Conservation (phyloP, 2,113 vertebrate species). For the Strix uralensis region DNA sequence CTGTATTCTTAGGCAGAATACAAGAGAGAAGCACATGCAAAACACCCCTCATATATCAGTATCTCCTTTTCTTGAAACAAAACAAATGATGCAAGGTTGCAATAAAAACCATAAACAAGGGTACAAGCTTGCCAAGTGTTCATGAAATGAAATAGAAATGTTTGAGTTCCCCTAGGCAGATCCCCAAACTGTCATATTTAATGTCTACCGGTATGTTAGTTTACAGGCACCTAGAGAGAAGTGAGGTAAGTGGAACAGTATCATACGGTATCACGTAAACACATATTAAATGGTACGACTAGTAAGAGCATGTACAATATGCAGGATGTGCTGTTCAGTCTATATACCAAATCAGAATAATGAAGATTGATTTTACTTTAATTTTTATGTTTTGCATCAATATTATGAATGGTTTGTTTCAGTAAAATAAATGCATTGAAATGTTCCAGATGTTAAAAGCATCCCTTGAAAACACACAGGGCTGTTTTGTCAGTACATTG, state of each 20-base stretch:
- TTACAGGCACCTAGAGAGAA: background rate
- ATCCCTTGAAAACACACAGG: background rate
- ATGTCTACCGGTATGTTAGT: background rate
- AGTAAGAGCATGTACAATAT: background rate
- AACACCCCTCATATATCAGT: background rate
- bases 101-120: constrained; percentile 16
- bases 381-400: background rate
- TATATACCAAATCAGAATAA: background rate
- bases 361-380: background rate
- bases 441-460: background rate
- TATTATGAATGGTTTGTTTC: background rate
- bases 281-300: background rate
- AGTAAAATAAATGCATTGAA: background rate
- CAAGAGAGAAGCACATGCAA: background rate
- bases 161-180: background rate
- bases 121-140: background rate
- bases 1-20: background rate
- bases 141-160: constrained; percentile 30
- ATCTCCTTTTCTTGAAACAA: constrained; percentile 17
- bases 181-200: constrained; percentile 1
- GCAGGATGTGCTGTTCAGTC: background rate
- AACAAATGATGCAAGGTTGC: background rate
- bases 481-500: background rate
- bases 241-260: background rate
- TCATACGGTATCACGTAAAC: background rate